phyloP scores from a whole-genome alignment of 2,113 vertebrate species.

The Pseudonaja textilis region DNA sequence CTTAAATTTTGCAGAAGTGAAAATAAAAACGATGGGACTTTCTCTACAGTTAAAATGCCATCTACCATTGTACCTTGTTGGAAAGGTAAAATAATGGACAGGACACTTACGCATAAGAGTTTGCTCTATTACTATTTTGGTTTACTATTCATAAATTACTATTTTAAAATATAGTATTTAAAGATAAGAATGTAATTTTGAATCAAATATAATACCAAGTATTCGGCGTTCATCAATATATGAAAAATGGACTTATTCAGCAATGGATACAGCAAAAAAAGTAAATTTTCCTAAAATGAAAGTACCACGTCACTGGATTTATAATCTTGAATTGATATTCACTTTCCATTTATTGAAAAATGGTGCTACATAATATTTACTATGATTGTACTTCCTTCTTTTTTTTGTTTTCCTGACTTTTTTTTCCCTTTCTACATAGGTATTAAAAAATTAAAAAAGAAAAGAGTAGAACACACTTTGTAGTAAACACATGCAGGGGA shows the following conservation, averaged over 20 bases:
- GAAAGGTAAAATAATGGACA: not conserved
- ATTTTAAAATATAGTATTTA: not conserved
- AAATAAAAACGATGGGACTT: not conserved
- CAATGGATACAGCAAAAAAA: not conserved
- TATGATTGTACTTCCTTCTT: not conserved
- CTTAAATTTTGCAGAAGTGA: not conserved
- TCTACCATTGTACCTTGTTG: not conserved
- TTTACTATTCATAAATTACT: not conserved
- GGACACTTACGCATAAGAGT: not conserved
- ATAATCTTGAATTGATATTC: not conserved
- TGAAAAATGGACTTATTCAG: not conserved
- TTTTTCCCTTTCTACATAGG: not conserved
- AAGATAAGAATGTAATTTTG: not conserved
- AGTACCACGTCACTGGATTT: not conserved
- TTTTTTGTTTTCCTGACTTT: not conserved
- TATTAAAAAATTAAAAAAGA: not conserved
- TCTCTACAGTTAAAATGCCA: not conserved
- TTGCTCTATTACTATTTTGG: not conserved
- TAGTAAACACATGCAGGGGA: not conserved
- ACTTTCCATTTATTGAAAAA: not conserved
- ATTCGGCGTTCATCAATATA: not conserved
- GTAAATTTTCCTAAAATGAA: not conserved
- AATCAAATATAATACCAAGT: not conserved
- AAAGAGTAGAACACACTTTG: not conserved
- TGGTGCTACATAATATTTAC: not conserved